Evolutionary conservation across 2,113 vertebrate species (phyloP).

Genomic region (Equus quagga): DNA sequence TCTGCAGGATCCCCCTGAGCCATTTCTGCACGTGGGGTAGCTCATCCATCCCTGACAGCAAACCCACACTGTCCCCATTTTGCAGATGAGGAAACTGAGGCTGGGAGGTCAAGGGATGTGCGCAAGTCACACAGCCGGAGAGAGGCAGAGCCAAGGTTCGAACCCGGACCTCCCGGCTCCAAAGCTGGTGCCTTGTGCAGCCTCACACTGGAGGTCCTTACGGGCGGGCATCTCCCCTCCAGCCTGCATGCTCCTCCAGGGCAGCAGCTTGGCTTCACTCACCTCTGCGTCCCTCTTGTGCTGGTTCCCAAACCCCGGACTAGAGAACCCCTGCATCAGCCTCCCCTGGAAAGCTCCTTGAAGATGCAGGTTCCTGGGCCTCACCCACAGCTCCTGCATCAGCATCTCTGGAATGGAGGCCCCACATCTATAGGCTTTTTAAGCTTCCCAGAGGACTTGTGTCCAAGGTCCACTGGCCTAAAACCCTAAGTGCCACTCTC

Average conservation of each 20-base stretch:
- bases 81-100: neutral
- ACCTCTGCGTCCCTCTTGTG: too few species aligned
- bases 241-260: fast-evolving
- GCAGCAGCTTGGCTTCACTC: neutral
- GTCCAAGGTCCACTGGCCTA: neutral
- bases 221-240: fast-evolving
- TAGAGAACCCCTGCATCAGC: neutral
- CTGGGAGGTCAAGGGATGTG: too few species aligned
- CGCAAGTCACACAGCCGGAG: neutral
- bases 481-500: neutral
- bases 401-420: fast-evolving
- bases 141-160: neutral
- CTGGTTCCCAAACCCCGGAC: neutral
- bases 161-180: too few species aligned
- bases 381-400: neutral
- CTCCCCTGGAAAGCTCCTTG: neutral
- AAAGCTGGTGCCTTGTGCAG: neutral
- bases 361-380: neutral
- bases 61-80: neutral
- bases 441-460: neutral
- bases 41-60: neutral
- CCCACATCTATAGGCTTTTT: neutral
- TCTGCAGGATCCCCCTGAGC: neutral
- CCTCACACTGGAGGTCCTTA: neutral
- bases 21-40: neutral